A percentile compares a stretch with the other conserved stretches of the same genome.
Conservation (phyloP, 2,888 invertebrate species). For the Podotricha telesiphe region DNA sequence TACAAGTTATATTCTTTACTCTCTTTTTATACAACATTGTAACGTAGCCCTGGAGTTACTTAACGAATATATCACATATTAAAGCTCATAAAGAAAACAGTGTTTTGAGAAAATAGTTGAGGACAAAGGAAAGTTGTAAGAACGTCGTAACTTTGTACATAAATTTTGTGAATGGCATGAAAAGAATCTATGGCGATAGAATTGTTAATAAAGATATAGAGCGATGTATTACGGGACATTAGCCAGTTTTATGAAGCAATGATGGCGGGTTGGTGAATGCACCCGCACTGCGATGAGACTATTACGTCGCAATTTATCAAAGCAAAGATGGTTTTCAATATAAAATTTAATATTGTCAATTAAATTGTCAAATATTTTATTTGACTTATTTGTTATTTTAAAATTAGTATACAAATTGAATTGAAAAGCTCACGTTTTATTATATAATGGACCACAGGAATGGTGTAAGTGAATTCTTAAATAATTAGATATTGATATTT, state of each 20-base stretch:
- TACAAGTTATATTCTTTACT: slow-evolving; percentile 66
- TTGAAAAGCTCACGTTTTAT: neutral
- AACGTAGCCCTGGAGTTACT: slow-evolving; percentile 67
- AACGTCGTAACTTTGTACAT: slow-evolving; percentile 76
- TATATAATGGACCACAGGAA: too few species aligned
- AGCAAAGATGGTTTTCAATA: slow-evolving; percentile 16
- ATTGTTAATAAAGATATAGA: slow-evolving; percentile 83
- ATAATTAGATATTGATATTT: too few species aligned
- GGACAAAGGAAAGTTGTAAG: slow-evolving; percentile 78
- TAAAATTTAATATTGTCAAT: neutral
- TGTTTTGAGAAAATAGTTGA: slow-evolving; percentile 81
- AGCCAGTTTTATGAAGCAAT: slow-evolving; percentile 72
- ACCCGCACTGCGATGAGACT: slow-evolving; percentile 55
- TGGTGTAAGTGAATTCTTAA: too few species aligned
- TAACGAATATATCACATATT: slow-evolving; percentile 79
- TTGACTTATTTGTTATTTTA: neutral
- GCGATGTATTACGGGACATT: slow-evolving; percentile 78
- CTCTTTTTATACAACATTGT: slow-evolving; percentile 77
- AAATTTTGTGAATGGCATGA: slow-evolving; percentile 76
- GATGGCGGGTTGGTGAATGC: slow-evolving; percentile 69
- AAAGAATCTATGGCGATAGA: slow-evolving; percentile 77
- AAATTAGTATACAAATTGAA: neutral
- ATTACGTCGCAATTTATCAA: slow-evolving; percentile 63
- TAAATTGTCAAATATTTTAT: neutral
- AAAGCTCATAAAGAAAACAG: slow-evolving; percentile 81